Evolutionary conservation across 2,113 vertebrate species (phyloP), one percentile per base, ranked within the genome.

Genomic region (Clupea harengus): DNA sequence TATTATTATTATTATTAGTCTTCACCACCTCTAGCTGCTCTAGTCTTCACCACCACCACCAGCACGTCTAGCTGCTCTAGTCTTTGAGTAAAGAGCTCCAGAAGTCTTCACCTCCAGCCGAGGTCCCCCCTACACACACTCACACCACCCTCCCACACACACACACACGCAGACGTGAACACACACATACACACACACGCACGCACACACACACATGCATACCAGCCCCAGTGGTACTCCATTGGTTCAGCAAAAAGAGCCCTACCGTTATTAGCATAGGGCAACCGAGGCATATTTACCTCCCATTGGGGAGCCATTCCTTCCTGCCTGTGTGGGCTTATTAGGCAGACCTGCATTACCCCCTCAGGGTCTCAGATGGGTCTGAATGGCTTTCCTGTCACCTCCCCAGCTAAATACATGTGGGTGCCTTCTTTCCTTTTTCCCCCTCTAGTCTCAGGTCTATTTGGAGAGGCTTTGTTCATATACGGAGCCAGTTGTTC

Each of bases 381-480:
- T 13, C 72, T 11, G 2, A 39, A 11, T 15, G 72, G 11, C 72
- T 78, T 15, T 39, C 11, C 72, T 78, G 72, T 78, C 72, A 39
- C 72, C 25, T 78, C 32, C 28, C 5, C 32, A 78, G 32, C 8
- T 44, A 78, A 78, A 78, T 78, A 78, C 39, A 78, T 78, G 39
- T 78, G 72, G 72, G 25, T 78, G 72, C 25, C 9, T 15, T 32
- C 28, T 75, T 75, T 32, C 39, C 28, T 39, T 13, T 28, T 13
- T 8, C 8, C 25, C n/a, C 3, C n/a, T 28, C 67, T 15, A 8
- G 67, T 39, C 72, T 39, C 72, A 78, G 32, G 72, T 32, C 28
- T 39, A 78, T 78, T 78, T 44, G 72, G 25, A 32, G 72, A 17
- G 11, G 72, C 72, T 78, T 78, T 78, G 72, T 78, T 78, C 25